Evolutionary conservation across 2,113 vertebrate genomes (phyloP).

Genomic region (Tapirus terrestris): DNA sequence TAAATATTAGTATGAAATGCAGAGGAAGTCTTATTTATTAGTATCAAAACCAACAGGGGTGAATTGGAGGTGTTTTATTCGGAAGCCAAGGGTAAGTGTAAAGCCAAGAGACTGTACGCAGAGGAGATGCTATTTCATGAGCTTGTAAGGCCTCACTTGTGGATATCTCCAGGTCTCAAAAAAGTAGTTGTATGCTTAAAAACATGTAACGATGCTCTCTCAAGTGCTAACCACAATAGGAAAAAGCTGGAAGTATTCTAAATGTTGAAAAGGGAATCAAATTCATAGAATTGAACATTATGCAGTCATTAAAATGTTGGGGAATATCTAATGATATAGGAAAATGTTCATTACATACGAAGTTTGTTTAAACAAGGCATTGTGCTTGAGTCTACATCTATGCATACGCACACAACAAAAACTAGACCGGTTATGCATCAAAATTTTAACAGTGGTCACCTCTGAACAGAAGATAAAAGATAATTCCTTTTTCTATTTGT

Average conservation of each 20-base stretch:
- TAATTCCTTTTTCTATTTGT: conserved; percentile 40
- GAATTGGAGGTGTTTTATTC: conserved; percentile 15
- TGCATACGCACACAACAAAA: neutral
- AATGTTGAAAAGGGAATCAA: conserved; percentile 24
- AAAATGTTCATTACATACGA: neutral
- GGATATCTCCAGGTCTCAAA: neutral
- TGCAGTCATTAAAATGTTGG: neutral
- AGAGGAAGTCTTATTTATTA: conserved; percentile 29
- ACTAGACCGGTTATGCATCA: neutral
- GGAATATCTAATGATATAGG: neutral
- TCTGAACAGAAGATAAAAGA: conserved; percentile 42
- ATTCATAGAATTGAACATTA: neutral
- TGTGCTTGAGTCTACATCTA: neutral
- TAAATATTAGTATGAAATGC: conserved; percentile 13
- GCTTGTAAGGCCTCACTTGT: neutral
- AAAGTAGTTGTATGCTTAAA: neutral
- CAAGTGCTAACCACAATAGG: neutral
- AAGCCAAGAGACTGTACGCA: neutral
- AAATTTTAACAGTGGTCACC: conserved; percentile 32
- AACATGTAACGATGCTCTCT: neutral
- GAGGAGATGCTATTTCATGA: conserved; percentile 30
- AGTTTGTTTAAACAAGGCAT: neutral
- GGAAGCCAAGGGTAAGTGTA: neutral
- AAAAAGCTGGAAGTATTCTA: neutral
- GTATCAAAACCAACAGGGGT: conserved; percentile 18